Evolutionary conservation across 2,888 invertebrate genomes (phyloP), one percentile per base, ranked within the genome.

Genomic region (Leucoma salicis): DNA sequence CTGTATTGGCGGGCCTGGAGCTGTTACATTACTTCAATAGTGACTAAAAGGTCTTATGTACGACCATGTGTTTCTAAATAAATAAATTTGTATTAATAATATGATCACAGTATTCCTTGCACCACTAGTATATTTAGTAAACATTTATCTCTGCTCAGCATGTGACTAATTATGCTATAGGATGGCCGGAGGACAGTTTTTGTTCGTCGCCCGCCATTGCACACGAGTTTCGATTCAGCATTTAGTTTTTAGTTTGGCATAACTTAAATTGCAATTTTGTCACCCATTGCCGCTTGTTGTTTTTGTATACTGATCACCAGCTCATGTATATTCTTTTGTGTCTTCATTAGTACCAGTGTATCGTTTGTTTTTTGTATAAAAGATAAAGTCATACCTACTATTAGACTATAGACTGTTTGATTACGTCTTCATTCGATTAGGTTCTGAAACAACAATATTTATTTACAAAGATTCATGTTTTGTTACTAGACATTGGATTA

Each of bases 231-330:
- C 67, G 68, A 66, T 63, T 47, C 60, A 66, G 74, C 78, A 82
- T 82, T 81, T 74, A 76, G 74, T 85, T 86, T 86, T 86, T 86
- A 78, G 74, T 70, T 61, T 57, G 62, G 74, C 74, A 84, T 83
- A 85, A 78, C 81, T 82, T 79, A 87, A 81, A 86, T 86, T 83
- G 86, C 86, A 87, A 86, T 87, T 86, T 87, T 85, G 87, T 84
- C 87, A 86, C 87, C 80, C 78, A 74, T 68, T 70, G 64, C 63
- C 60, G 60, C 48, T 55, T 57, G 65, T 44, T 41, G 33, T 53
- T 44, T 81, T 82, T 83, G 71, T 54, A 39, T 33, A 46, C 57
- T 74, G 74, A 78, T 81, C 78, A 76, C 68, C 49, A 39, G 60
- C 70, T 79, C 74, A 78, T 80, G 75, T 81, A 74, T 82, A 81